Evolutionary conservation across 2,113 vertebrate species (phyloP).

Genomic region (Brevimyrus niger): DNA sequence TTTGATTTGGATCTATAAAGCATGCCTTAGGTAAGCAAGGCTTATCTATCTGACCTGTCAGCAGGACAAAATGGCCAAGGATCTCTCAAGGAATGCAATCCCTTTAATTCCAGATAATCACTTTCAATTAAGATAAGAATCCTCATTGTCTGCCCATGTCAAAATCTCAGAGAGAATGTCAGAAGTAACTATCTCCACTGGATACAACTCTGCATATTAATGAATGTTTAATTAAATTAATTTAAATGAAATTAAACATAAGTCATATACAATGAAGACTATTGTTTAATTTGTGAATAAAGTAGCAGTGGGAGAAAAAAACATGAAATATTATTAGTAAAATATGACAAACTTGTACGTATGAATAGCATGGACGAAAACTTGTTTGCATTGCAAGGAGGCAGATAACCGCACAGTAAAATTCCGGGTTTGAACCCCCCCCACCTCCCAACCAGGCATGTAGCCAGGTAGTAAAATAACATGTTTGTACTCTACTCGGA

Average conservation of each 20-base stretch:
- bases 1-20: background rate
- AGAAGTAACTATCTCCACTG: background rate
- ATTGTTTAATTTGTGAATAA: background rate
- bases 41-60: background rate
- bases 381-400: background rate
- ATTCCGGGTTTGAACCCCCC: background rate
- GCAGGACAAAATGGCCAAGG: background rate
- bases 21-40: background rate
- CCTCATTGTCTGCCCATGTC: background rate
- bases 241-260: background rate
- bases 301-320: background rate
- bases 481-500: background rate
- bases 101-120: background rate
- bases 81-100: background rate
- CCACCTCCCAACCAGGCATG: background rate
- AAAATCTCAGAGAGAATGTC: background rate
- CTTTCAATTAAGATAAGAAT: background rate
- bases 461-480: background rate
- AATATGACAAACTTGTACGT: background rate
- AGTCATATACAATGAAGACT: background rate
- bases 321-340: background rate
- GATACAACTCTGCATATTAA: background rate
- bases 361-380: background rate
- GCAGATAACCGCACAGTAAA: background rate
- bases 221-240: background rate